Conservation (phyloP, 2,888 invertebrate genomes). For the Teleogryllus oceanicus region DNA sequence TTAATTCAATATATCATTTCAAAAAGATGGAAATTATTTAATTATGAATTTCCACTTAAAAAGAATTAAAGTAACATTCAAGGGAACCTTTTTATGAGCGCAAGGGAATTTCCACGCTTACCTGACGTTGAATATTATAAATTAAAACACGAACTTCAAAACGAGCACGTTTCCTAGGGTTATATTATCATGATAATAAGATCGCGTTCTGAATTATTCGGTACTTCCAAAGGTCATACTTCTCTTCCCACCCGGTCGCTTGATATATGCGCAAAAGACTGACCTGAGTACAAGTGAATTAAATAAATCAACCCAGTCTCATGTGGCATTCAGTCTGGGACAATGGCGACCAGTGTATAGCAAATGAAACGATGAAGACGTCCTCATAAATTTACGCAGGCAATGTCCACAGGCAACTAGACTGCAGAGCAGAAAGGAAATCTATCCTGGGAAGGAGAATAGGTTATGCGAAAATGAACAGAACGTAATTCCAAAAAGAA, state of each 20-base stretch:
- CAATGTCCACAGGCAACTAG: neutral
- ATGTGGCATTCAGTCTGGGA: neutral
- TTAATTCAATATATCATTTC: too few species aligned
- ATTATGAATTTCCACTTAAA: too few species aligned
- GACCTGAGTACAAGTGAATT: neutral
- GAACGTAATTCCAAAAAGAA: neutral
- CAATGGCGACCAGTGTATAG: constrained; percentile 1
- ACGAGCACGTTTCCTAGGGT: too few species aligned
- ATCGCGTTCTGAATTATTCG: neutral
- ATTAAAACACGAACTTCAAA: too few species aligned
- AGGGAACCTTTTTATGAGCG: too few species aligned
- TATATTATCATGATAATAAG: too few species aligned
- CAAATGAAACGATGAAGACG: constrained; percentile 2
- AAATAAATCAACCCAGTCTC: neutral
- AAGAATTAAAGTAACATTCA: too few species aligned
- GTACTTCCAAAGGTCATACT: neutral
- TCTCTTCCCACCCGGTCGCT: neutral
- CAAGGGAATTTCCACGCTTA: too few species aligned
- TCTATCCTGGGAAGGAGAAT: neutral
- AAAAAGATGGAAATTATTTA: too few species aligned
- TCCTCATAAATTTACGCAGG: neutral
- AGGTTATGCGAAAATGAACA: neutral
- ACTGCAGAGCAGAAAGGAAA: neutral
- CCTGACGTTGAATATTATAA: too few species aligned
- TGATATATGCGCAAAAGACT: neutral